Evolutionary conservation across 2,888 invertebrate genomes (phyloP), one percentile per base, ranked within the genome.

Genomic region (Ptychoptera contaminata): DNA sequence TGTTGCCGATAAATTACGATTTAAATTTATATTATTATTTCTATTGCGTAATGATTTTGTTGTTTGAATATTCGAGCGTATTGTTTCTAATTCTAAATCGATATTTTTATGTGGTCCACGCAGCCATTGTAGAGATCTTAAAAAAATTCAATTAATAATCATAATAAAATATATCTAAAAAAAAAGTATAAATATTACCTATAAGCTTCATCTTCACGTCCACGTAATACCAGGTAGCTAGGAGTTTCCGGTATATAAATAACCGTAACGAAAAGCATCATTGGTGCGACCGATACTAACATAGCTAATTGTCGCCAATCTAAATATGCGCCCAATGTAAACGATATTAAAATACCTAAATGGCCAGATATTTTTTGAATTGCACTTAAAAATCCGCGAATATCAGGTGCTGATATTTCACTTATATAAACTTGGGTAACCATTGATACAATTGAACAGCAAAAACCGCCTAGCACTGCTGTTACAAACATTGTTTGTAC

Each of bases 241-340:
- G 92, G 92, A 35, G 90, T 88, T 68, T 93, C 92, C 30, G 91
- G 91, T 56, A 90, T 79, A 60, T 79, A 79, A 43, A 82, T 72
- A 45, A 83, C 77, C 7, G 81, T 77, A 49, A 82, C 68, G 62
- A 86, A 80, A 48, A 86, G 75, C 48, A 84, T 73, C 44, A 84
- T 68, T 2, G 87, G 84, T 8, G 84, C 82, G 34, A 83, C 71
- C 8, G 84, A 79, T 49, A 86, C 85, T 50, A 86, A 73, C 32
- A 82, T 71, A 0, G 91, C 90, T 46, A 91, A 72, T 59, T 84
- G 81, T 49, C 84, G 73, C 90, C 90, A 91, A 62, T 83, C 80
- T 8, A 87, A 67, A 60, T 80, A 80, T 12, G 86, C 80, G 39
- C 91, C 91, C 29, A 86, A 77, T 45, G 81, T 76, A 65, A 87